Base-by-base conservation (phyloP, 1,140 invertebrate species). In the Atta colombica region DNA sequence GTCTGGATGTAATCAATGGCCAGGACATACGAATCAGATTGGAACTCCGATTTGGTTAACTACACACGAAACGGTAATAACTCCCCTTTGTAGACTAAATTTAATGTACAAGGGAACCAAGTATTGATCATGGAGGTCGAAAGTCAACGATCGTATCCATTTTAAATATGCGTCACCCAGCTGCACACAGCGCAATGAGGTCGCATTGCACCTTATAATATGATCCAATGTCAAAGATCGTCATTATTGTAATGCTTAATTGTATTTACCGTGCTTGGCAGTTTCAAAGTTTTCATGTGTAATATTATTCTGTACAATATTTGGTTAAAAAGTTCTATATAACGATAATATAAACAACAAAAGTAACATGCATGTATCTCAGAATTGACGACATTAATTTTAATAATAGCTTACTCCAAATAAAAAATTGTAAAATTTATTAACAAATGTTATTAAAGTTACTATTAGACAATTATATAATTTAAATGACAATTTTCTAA, bases 1-100 rank as follows among this genome's bases (percentile, higher is more conserved):
- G 80, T 86, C 61, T 35, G 69, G 55, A 90, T 75, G 85, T 88
- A 90, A 92, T 92, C 89, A 87, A 92, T 92, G 89, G 82, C 75
- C 77, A 86, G 68, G 72, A 85, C 82, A 85, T 87, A 86, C 51
- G 71, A 90, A 92, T 91, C 84, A 91, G 90, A 91, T 91, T 85
- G 85, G 77, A 91, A 87, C 80, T 61, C 87, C 61, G 88, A 92
- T 91, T 92, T 85, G 85, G 86, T 90, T 88, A 91, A 82, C 88
- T 90, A 91, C 87, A 89, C 87, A 89, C 89, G 82, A 91, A 92
- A 92, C 78, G 68, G 86, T 89, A 92, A 92, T 90, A 89, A 91
- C 86, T 84, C 68, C 69, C 80, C 68, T 87, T 90, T 65, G 85
- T 65, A 90, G 82, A 78, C 63, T 35, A 72, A 91, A 92, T 92